Evolutionary conservation across 2,888 invertebrate species (phyloP), one percentile per base, ranked within the genome.

Genomic region (Zygaena filipendulae): DNA sequence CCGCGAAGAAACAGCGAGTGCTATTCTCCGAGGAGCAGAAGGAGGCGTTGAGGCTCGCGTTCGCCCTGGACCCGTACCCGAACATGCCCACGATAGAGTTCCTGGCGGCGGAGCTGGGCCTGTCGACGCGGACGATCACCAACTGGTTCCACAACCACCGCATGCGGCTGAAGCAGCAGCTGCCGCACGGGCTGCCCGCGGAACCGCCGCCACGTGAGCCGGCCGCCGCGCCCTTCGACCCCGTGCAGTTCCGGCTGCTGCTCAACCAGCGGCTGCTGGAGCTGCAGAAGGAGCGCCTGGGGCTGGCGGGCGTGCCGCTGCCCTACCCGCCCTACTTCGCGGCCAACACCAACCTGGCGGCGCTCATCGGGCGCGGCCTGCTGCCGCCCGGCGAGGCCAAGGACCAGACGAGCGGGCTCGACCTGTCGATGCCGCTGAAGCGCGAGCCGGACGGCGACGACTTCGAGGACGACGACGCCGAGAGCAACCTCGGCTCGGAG

Each of bases 121-220:
- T 99, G 21, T 93, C 95, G 4, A 91, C 96, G 27, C 85, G 98
- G 45, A 98, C 98, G 29, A 97, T 99, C 52, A 97, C 97, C 36
- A 99, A 99, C 72, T 99, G 99, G 99, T 99, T 99, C 84, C 98
- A 99, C 83, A 99, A 99, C 67, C 97, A 99, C 64, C 88, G 99
- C 49, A 99, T 99, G 95, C 86, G 99, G 38, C 85, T 96, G 58
- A 97, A 97, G 72, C 93, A 94, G 59, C 92, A 92, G 57, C 87
- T 88, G 28, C 91, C 92, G 2, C 92, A 92, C 51, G 88, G 90
- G 1, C 81, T 87, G 12, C 85, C 87, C 1, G 88, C 88, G 27
- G 86, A 88, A 32, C 87, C 89, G 6, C 89, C 90, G 2, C 85
- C 88, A 19, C 81, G 89, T 11, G 91, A 91, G 52, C 88, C 88